Evolutionary conservation across 2,113 vertebrate species (phyloP).

Genomic region (Microcebus lehilahytsara): DNA sequence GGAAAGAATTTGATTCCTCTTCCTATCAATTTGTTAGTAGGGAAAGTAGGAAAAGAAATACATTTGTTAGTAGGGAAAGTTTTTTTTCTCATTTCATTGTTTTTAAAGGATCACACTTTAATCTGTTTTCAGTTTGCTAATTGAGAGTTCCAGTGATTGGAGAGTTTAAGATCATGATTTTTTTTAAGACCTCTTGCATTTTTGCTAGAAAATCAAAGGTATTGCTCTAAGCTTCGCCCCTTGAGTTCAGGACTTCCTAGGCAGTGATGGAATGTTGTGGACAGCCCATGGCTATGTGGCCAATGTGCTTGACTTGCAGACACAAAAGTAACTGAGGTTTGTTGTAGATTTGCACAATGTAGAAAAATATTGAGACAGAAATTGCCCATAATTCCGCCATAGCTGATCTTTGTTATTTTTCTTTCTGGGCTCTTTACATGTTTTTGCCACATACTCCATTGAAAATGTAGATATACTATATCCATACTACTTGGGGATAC

Average conservation of each 20-base stretch:
- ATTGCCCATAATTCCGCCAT: neutral
- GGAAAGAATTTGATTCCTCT: neutral
- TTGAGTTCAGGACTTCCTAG: neutral
- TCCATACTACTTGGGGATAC: neutral
- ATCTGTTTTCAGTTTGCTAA: neutral
- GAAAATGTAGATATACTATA: neutral
- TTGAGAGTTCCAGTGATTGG: neutral
- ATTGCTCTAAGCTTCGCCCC: neutral
- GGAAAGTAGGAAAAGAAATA: too few species aligned
- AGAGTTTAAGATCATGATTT: neutral
- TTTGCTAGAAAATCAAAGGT: neutral
- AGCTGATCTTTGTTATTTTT: neutral
- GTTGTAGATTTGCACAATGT: neutral
- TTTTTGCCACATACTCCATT: neutral
- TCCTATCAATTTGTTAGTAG: neutral
- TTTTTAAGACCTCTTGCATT: neutral
- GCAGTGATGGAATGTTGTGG: fast-evolving
- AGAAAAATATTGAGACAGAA: neutral
- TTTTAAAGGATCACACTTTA: neutral
- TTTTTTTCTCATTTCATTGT: neutral
- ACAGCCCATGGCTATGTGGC: neutral
- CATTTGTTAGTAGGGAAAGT: neutral
- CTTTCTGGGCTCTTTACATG: neutral
- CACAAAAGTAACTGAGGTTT: neutral
- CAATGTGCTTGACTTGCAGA: neutral